Conservation (phyloP, 2,888 invertebrate genomes). For the Drosophila subquinaria region DNA sequence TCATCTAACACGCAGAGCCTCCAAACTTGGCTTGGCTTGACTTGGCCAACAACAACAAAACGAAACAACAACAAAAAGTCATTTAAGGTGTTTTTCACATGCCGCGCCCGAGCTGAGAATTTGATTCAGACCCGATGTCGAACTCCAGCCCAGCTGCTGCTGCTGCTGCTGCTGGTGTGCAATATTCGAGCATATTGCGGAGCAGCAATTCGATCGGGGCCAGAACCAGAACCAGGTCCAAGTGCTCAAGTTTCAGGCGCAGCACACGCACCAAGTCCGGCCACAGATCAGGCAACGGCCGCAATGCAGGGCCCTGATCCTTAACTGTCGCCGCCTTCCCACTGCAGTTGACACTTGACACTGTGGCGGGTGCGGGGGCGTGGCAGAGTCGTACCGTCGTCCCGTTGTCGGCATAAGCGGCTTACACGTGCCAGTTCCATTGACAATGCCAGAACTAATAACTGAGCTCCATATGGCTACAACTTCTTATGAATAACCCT, state of each 20-base stretch:
- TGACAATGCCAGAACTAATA: background rate
- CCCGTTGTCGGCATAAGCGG: conserved; percentile 50
- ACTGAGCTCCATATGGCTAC: conserved; percentile 12
- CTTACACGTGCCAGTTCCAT: conserved; percentile 66
- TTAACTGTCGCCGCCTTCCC: conserved; percentile 32
- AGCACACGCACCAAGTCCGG: conserved; percentile 40
- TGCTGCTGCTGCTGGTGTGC: conserved; percentile 43
- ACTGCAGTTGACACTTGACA: conserved; percentile 61
- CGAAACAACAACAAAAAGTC: conserved; percentile 58
- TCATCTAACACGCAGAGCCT: conserved; percentile 75
- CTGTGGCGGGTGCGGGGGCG: conserved; percentile 40
- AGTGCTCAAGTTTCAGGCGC: conserved; percentile 61
- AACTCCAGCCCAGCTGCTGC: conserved; percentile 31
- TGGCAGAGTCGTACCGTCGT: background rate
- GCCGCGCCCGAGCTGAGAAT: conserved; percentile 33
- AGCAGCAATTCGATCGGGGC: conserved; percentile 58
- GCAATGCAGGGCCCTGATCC: conserved; percentile 34
- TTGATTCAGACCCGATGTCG: conserved; percentile 3
- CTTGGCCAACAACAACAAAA: conserved; percentile 23
- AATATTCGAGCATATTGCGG: conserved; percentile 25
- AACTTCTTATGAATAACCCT: conserved; percentile 36
- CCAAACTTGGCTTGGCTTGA: conserved; percentile 14
- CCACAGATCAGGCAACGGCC: conserved; percentile 38
- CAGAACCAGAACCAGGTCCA: conserved; percentile 15
- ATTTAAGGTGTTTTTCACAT: conserved; percentile 80